Conservation (phyloP, 1,140 invertebrate genomes). For the Globodera rostochiensis region DNA sequence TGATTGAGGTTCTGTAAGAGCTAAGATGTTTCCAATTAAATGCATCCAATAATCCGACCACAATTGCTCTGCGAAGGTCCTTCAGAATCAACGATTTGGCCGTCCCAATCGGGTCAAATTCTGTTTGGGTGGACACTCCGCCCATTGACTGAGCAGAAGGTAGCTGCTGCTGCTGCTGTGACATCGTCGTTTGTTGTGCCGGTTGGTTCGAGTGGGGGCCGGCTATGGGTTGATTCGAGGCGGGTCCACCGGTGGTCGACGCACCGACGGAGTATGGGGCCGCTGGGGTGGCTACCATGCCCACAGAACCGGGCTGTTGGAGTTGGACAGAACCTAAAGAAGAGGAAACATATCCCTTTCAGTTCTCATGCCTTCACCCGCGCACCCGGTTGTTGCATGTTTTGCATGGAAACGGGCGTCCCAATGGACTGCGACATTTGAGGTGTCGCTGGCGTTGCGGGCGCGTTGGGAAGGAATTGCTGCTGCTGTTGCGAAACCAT, state of each 20-base stretch:
- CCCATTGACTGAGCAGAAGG: background rate
- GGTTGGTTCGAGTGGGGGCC: background rate
- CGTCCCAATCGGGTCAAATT: conserved; percentile 20
- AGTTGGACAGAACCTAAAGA: background rate
- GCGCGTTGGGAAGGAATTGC: conserved; percentile 1
- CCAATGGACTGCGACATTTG: conserved; percentile 7
- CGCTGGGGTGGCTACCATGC: background rate
- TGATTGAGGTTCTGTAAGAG: conserved; percentile 13
- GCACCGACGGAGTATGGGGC: background rate
- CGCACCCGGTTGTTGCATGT: conserved; percentile 5
- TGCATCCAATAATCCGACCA: background rate
- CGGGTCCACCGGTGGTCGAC: background rate
- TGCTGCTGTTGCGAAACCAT: background rate
- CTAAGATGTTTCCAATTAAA: no score
- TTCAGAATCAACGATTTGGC: conserved; percentile 25
- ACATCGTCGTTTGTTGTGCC: background rate
- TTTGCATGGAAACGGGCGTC: background rate
- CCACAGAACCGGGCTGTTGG: conserved; percentile 1
- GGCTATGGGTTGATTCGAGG: background rate
- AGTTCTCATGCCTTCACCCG: no score
- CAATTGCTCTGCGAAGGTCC: conserved; percentile 23
- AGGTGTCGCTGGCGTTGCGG: background rate
- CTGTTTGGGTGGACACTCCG: background rate
- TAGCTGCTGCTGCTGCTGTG: background rate
- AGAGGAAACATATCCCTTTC: no score